Conservation (phyloP, 92 coral and sea anemone genomes). For the Palythoa grandiflora region DNA sequence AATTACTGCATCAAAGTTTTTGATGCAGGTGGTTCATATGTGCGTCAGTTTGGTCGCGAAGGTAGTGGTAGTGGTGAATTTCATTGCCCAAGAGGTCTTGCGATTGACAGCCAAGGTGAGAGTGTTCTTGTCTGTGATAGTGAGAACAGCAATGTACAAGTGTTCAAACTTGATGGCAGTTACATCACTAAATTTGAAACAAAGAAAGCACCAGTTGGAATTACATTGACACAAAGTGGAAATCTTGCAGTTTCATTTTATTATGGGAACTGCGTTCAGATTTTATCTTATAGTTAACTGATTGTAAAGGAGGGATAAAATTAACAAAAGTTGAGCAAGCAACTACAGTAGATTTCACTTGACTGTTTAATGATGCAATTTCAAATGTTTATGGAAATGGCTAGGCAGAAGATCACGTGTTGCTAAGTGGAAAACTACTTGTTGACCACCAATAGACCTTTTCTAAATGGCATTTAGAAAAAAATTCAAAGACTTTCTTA, state of each 20-base stretch:
- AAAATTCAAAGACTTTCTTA: too few relatives aligned
- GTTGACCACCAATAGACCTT: too few relatives aligned
- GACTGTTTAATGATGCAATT: too few relatives aligned
- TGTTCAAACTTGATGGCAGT: constrained; percentile 73
- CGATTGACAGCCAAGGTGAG: constrained; percentile 69
- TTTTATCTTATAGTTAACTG: constrained; percentile 64
- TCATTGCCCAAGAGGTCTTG: constrained; percentile 84
- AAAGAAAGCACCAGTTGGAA: constrained; percentile 84
- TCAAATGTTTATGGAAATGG: too few relatives aligned
- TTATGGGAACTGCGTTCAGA: constrained; percentile 76
- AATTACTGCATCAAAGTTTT: constrained; percentile 86
- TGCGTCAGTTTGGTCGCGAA: constrained; percentile 88
- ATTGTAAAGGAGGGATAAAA: background rate
- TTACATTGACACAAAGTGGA: constrained; percentile 64
- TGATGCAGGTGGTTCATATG: constrained; percentile 77
- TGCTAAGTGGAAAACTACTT: too few relatives aligned
- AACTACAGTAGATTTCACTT: too few relatives aligned
- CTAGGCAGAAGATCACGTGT: too few relatives aligned
- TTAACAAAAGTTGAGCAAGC: too few relatives aligned
- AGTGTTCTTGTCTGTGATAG: constrained; percentile 82
- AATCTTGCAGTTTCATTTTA: constrained; percentile 81
- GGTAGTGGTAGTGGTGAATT: constrained; percentile 82
- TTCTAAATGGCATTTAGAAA: too few relatives aligned
- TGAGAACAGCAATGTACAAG: constrained; percentile 74
- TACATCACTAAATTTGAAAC: constrained; percentile 73